These are phyloP conservation scores for Orthosia gothica DNA, from an alignment of 2,888 invertebrate genomes.

Conservation along the genomic window DNA sequence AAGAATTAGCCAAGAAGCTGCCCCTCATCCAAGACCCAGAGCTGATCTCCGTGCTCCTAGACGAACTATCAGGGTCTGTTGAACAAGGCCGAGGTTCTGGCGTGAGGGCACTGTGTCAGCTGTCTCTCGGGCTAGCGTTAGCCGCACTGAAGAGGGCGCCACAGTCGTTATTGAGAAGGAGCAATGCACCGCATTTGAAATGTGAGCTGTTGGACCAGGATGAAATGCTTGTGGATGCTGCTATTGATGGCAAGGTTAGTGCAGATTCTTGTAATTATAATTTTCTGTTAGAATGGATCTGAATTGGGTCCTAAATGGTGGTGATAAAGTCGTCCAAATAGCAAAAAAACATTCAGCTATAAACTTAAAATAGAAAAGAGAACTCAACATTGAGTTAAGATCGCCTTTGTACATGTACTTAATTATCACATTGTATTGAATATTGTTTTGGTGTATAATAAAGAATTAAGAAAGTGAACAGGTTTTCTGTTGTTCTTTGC, in stretches of 20 bases:
- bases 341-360: too few species aligned
- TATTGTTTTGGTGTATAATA: too few species aligned
- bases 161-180: conserved; percentile 77
- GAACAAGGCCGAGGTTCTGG: conserved; percentile 68
- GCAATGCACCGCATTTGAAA: conserved; percentile 63
- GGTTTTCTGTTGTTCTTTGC: too few species aligned
- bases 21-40: conserved; percentile 93
- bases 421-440: too few species aligned
- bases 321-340: neutral
- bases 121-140: conserved; percentile 81
- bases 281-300: neutral
- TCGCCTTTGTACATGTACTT: too few species aligned
- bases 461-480: too few species aligned
- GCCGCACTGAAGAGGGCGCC: conserved; percentile 87
- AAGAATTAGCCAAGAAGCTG: conserved; percentile 93
- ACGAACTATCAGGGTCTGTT: conserved; percentile 85
- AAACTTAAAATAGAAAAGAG: neutral
- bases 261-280: neutral
- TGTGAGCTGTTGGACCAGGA: conserved; percentile 93
- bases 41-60: conserved; percentile 89
- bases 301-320: neutral
- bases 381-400: too few species aligned
- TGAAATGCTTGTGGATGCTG: conserved; percentile 95
- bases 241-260: conserved; percentile 93
- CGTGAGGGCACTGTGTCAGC: conserved; percentile 82